Percentiles rank a stretch among this genome's conserved stretches.
phyloP scores from a whole-genome alignment of 2,888 invertebrate genomes.

The Lepidonotus clava region DNA sequence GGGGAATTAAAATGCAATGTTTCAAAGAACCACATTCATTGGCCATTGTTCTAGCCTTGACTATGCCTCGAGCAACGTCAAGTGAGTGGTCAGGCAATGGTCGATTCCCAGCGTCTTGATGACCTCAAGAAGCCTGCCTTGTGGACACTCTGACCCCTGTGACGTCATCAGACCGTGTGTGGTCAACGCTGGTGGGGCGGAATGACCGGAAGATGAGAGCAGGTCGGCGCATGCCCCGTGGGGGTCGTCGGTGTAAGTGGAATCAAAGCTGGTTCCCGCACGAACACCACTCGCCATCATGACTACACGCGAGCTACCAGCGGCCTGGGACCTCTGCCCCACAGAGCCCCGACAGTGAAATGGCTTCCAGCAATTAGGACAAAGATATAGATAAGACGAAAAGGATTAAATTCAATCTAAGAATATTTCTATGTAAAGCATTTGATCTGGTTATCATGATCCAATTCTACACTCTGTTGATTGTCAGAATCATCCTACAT shows the following conservation, averaged over 20 bases:
- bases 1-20: too few relatives aligned
- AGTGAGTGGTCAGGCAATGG: too few relatives aligned
- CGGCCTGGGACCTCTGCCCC: background rate
- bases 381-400: too few relatives aligned
- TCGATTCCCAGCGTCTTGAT: too few relatives aligned
- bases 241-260: conserved; percentile 24
- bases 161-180: conserved; percentile 46
- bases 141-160: conserved; percentile 48
- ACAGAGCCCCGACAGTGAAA: background rate
- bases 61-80: too few relatives aligned
- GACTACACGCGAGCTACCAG: conserved; percentile 9
- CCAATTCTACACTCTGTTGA: too few relatives aligned
- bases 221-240: conserved; percentile 34
- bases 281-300: conserved; percentile 23
- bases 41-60: too few relatives aligned
- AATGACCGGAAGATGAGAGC: conserved; percentile 31
- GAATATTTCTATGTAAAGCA: too few relatives aligned
- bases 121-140: conserved; percentile 32
- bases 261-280: conserved; percentile 28
- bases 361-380: background rate
- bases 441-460: too few relatives aligned
- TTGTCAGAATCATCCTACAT: too few relatives aligned
- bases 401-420: too few relatives aligned
- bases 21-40: too few relatives aligned
- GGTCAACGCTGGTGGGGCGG: conserved; percentile 18